Base-by-base conservation (phyloP, 2,113 vertebrate genomes). In the Microcebus tavaratra region DNA sequence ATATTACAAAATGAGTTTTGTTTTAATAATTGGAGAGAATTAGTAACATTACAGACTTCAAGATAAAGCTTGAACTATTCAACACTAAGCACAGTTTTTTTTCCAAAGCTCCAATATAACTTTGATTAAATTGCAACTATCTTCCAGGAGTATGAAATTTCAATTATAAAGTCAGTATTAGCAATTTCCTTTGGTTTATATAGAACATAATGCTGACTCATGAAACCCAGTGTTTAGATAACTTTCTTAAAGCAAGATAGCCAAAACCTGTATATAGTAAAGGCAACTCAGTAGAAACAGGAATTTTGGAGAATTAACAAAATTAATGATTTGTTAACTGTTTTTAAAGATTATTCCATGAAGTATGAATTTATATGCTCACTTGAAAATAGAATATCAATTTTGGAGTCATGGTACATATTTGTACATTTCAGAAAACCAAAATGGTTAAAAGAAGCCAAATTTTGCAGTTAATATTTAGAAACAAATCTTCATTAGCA, bases 181-280 rank as follows among this genome's bases (percentile, higher is more conserved):
- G 5, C 39, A 95, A 76, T 84, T 95, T 83, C 9, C 9, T 93
- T 88, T 95, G 23, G 8, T 55, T 85, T 85, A 48, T 76, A 72
- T 17, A 59, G 65, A 84, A 57, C 0, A 72, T n/a, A 14, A 72
- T 3, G 12, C 12, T 73, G 67, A 95, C 11, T 89, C 34, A 67
- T 86, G 29, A 95, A 85, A 88, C 36, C 10, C 15, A 86, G 8
- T 91, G 55, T 85, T 73, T 93, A 82, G 78, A 23, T 91, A 94
- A 78, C 34, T n/a, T 95, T 87, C 42, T 86, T 84, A 92, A 94
- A 88, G 31, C 53, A 90, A 45, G 31, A 92, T 68, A 92, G 59
- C 39, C 34, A 91, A 39, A 21, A 8, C 72, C 61, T 63, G 27
- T 65, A 23, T 36, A 23, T n/a, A 93, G 4, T 67, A 86, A 65